phyloP scores from a whole-genome alignment of 2,113 vertebrate genomes.

The Acanthochromis polyacanthus region DNA sequence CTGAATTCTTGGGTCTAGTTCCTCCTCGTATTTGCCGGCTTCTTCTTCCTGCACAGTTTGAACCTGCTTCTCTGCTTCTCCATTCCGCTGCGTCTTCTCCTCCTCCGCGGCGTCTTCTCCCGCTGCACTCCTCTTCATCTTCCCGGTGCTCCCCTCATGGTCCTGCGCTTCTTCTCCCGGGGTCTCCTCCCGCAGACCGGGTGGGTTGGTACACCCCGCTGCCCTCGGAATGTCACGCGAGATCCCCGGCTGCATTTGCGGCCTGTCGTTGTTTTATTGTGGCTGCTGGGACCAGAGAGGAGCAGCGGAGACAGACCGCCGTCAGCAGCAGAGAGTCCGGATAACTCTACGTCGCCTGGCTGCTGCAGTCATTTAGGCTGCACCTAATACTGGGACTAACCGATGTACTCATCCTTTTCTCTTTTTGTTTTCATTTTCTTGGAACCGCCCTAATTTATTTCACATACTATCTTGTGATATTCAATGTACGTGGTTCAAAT shows the following conservation, averaged over 20 bases:
- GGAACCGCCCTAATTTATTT: no score
- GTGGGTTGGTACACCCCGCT: constrained; percentile 45
- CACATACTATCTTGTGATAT: no score
- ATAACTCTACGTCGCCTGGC: no score
- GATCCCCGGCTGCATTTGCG: constrained; percentile 77
- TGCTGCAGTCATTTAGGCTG: no score
- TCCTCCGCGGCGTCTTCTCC: constrained; percentile 32
- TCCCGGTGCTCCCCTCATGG: constrained; percentile 29
- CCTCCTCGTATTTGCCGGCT: constrained; percentile 77
- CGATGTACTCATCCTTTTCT: no score
- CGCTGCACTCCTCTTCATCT: constrained; percentile 40
- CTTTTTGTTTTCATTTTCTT: no score
- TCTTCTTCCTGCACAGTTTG: constrained; percentile 49
- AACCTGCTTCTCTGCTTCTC: neutral
- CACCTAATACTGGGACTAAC: no score
- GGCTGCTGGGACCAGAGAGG: neutral
- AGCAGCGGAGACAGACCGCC: no score
- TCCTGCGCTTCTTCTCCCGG: constrained; percentile 73
- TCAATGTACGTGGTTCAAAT: no score
- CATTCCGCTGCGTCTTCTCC: constrained; percentile 22
- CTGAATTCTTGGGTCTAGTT: constrained; percentile 86
- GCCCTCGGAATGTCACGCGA: constrained; percentile 73
- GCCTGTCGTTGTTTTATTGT: constrained; percentile 46
- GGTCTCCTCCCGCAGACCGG: constrained; percentile 72
- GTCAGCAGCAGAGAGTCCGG: no score